Evolutionary conservation across 2,888 invertebrate genomes (phyloP), one percentile per base, ranked within the genome.

Genomic region (Ypsolopha scabrella): DNA sequence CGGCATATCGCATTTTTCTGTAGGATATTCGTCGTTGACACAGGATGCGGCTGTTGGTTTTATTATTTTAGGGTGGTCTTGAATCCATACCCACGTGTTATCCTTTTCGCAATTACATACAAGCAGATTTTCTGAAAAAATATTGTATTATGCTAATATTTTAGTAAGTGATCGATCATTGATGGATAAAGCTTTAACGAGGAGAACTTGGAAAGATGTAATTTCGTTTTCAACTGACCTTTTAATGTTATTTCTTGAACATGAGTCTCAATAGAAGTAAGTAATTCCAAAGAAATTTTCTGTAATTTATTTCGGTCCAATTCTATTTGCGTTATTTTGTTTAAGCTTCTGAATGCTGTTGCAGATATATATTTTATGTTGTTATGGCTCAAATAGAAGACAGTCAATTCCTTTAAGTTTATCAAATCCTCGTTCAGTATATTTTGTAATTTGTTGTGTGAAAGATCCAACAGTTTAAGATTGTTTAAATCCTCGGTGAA

Each of bases 21-120:
- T 80, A 2, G 83, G 85, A 59, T 81, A 80, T 55, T 85, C 82
- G 55, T 80, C 68, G 53, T 83, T 79, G 11, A 72, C 56, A 52
- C 86, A 86, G 46, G 72, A 66, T 2, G 80, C 72, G 50, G 72
- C 65, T 53, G 69, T 75, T 3, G 74, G 62, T 57, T 79, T 80
- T 51, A 86, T 73, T 57, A 79, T 77, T 67, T 78, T 82, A 10
- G 93, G 92, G 82, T 97, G 94, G 75, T 95, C 94, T 68, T 94
- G 90, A 61, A 97, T 88, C 97, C 96, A 97, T 70, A 95, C 93
- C 94, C 97, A 96, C 39, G 96, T 90, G 73, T 95, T 94, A 73
- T 95, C 94, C 63, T 94, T 93, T 72, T 96, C 94, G 76, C 97
- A 97, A 68, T 91, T 93, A 81, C 97, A 97, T 66, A 93, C 90